These are phyloP conservation scores for Pagrus major DNA, from an alignment of 2,113 vertebrate species.

Conservation along the genomic window DNA sequence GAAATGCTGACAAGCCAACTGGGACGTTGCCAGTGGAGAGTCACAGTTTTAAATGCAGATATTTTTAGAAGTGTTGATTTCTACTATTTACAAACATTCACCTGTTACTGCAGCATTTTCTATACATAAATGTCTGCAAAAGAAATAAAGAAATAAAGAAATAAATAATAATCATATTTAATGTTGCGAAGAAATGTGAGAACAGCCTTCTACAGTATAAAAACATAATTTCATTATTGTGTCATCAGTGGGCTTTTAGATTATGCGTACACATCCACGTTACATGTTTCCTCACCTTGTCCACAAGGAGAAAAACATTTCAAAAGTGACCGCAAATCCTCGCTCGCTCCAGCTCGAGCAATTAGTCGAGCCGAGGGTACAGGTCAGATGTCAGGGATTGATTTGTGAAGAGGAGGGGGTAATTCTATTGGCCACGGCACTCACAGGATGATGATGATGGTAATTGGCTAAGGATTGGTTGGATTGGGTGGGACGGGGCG, in stretches of 20 bases:
- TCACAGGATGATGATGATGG: slow-evolving; percentile 62
- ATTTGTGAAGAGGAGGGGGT: slow-evolving; percentile 53
- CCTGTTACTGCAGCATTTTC: background rate
- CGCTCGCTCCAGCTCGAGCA: slow-evolving; percentile 10
- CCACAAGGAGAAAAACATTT: slow-evolving; percentile 16
- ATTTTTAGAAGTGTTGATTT: slow-evolving; percentile 45
- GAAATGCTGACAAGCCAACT: slow-evolving; percentile 46
- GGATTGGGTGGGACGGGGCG: slow-evolving; percentile 58
- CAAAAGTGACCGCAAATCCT: slow-evolving; percentile 48
- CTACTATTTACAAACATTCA: slow-evolving; percentile 13
- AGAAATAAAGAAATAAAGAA: no score
- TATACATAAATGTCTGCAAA: background rate
- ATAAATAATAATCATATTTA: no score
- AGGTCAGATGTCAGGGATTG: slow-evolving; percentile 66
- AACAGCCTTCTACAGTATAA: no score
- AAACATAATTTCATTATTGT: background rate
- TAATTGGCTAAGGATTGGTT: slow-evolving; percentile 78
- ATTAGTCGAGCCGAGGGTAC: slow-evolving; percentile 19
- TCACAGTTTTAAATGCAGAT: slow-evolving; percentile 26
- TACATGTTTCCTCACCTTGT: background rate
- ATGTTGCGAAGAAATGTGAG: background rate
- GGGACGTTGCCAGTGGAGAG: slow-evolving; percentile 21
- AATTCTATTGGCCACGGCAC: slow-evolving; percentile 52
- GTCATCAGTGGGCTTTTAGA: background rate
- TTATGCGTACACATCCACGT: background rate